Conservation (phyloP, 1,140 invertebrate species). For the Periplaneta americana region DNA sequence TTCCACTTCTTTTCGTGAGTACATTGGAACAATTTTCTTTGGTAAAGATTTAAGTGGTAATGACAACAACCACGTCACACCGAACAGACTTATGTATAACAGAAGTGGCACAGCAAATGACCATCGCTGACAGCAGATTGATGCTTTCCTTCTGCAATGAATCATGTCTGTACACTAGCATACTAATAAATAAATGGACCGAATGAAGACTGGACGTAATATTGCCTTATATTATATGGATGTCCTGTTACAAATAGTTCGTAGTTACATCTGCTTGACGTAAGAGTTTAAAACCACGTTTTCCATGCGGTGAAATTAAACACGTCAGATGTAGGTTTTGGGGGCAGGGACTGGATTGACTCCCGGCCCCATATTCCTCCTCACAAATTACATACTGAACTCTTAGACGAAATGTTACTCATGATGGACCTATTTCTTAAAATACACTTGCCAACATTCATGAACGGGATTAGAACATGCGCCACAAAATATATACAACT, state of each 20-base stretch:
- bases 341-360: not conserved
- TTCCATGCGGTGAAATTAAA: not conserved
- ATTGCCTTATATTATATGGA: not conserved
- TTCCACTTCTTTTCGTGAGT: not conserved
- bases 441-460: not conserved
- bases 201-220: not conserved
- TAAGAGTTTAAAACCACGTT: not conserved
- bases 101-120: slow-evolving; percentile 33
- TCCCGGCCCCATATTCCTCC: not conserved
- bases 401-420: not conserved
- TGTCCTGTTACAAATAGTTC: not conserved
- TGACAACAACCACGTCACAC: slow-evolving; percentile 32
- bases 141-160: not conserved
- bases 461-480: not conserved
- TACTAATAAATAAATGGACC: not conserved
- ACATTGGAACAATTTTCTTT: slow-evolving; percentile 9
- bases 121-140: slow-evolving; percentile 26
- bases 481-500: not conserved
- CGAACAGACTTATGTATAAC: slow-evolving; percentile 32
- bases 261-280: not conserved
- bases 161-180: not conserved
- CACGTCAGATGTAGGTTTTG: not conserved
- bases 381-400: not conserved
- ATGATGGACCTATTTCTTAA: not conserved
- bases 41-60: slow-evolving; percentile 34